A percentile compares a stretch with the other conserved stretches of the same genome.
Conservation (phyloP, 1,140 invertebrate species). For the Drosophila pectinifera region DNA sequence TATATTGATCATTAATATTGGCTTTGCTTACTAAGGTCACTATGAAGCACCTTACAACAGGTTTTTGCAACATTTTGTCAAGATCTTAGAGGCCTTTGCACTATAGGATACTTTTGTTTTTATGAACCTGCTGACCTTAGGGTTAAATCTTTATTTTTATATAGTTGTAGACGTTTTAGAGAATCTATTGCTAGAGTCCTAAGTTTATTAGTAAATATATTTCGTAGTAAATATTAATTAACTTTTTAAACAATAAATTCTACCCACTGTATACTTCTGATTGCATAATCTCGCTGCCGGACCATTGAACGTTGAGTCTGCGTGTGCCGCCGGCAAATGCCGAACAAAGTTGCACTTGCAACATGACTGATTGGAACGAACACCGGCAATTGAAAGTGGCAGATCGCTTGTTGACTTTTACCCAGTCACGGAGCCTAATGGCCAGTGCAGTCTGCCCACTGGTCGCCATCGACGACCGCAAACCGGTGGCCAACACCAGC, state of each 20-base stretch:
- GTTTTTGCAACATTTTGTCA: constrained; percentile 18
- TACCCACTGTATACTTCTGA: constrained; percentile 28
- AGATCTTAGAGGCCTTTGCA: constrained; percentile 4
- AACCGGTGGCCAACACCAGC: background rate
- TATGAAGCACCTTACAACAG: background rate
- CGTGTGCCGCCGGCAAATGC: constrained; percentile 28
- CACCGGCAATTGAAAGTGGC: constrained; percentile 66
- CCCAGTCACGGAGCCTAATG: constrained; percentile 37
- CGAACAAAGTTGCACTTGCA: constrained; percentile 76
- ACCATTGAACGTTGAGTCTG: constrained; percentile 29
- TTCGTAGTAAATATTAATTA: constrained; percentile 1
- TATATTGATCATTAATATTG: constrained; percentile 6
- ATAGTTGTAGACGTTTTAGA: background rate
- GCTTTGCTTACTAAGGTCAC: constrained; percentile 6
- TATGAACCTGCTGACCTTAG: constrained; percentile 9
- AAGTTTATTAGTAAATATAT: background rate
- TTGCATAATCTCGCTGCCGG: constrained; percentile 57
- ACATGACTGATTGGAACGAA: constrained; percentile 54
- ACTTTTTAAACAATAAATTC: too few relatives aligned
- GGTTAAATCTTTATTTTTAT: background rate
- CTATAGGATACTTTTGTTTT: background rate
- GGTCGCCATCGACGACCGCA: constrained; percentile 22
- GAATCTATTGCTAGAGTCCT: background rate
- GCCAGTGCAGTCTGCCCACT: constrained; percentile 33
- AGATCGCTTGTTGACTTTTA: constrained; percentile 66